Evolutionary conservation across 2,888 invertebrate species (phyloP), one percentile per base, ranked within the genome.

Genomic region (Leptarthrus brevirostris): DNA sequence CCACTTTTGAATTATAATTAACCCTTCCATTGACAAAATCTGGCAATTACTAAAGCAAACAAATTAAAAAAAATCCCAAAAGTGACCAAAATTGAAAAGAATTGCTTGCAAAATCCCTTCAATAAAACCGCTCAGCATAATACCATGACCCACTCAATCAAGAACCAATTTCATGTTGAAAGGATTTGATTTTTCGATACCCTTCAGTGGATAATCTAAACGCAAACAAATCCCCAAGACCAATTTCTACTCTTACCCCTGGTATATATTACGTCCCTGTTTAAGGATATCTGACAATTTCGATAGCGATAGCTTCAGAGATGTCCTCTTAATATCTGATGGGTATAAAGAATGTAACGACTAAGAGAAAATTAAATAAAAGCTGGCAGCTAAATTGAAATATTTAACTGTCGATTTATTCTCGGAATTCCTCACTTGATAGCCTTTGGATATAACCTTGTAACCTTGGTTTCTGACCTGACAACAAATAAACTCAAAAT

Each of bases 121-220:
- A 2, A 47, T 52, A n/a, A 8, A 20, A 52, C 64, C 64, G 47
- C 36, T 66, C 30, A 14, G 22, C 18, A 40, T 44, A 14, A 47
- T 26, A 26, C 64, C 64, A 24, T 20, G 47, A 24, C 44, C 64
- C 47, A 66, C 64, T 66, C 64, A 66, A 66, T 66, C 64, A 66
- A 66, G 47, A 66, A 66, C 64, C 64, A 66, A 66, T 66, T 66
- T 66, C 12, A 66, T 66, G 64, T 66, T 44, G 64, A 47, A 66
- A 66, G 47, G 64, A 47, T 66, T 66, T 66, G 44, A 66, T 66
- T 66, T 66, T 66, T 26, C 47, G 64, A 66, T 66, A 66, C 26
- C 64, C 44, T 66, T 40, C 47, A 66, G 64, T 66, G 64, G 64
- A 47, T 66, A 66, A 66, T 66, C 64, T 24, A 44, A 47, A 66